These are phyloP conservation scores for Carabus problematicus DNA, from an alignment of 2,888 invertebrate species.

Conservation along the genomic window DNA sequence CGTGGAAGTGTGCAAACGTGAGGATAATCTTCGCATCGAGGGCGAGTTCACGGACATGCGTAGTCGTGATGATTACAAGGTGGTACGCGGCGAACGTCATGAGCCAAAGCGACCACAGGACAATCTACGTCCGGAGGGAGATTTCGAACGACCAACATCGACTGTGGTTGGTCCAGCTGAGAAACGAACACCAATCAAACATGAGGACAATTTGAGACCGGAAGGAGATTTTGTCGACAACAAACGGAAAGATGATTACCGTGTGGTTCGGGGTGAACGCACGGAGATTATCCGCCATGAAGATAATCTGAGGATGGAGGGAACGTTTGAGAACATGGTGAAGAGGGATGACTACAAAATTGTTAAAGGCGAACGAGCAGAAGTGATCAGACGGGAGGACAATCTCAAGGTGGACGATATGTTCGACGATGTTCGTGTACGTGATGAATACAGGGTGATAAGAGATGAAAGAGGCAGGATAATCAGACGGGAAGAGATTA, in stretches of 20 bases:
- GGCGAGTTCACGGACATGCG: constrained; percentile 67
- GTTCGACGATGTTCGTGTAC: constrained; percentile 60
- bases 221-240: constrained; percentile 62
- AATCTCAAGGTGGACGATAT: constrained; percentile 74
- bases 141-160: constrained; percentile 57
- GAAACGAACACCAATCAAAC: constrained; percentile 57
- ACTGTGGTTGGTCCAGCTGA: constrained; percentile 54
- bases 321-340: constrained; percentile 62
- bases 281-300: constrained; percentile 62
- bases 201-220: constrained; percentile 64
- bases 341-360: constrained; percentile 65
- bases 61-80: constrained; percentile 64
- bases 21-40: constrained; percentile 69
- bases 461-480: constrained; percentile 67
- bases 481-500: constrained; percentile 66
- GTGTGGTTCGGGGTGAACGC: constrained; percentile 63
- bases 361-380: constrained; percentile 67
- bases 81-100: constrained; percentile 57
- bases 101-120: constrained; percentile 62
- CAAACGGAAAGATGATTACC: constrained; percentile 53
- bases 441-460: constrained; percentile 65
- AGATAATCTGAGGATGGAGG: constrained; percentile 66
- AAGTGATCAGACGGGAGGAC: constrained; percentile 69
- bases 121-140: constrained; percentile 66
- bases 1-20: constrained; percentile 61